A percentile compares a stretch with the other conserved stretches of the same genome.
phyloP scores from a whole-genome alignment of 2,888 invertebrate species.

The Ophioninae sp. region DNA sequence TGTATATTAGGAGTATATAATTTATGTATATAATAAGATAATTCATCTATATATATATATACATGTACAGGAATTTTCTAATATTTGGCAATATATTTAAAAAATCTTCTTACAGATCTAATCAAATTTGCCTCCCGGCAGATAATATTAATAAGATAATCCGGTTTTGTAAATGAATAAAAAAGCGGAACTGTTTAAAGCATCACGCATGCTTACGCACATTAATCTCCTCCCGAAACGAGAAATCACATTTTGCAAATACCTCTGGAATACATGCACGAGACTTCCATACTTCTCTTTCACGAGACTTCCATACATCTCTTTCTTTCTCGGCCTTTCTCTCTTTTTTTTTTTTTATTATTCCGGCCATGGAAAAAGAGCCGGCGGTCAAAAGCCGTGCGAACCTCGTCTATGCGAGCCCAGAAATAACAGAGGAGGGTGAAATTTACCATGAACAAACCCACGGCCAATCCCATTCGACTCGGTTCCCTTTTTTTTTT shows the following conservation, averaged over 20 bases:
- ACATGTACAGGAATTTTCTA: too few relatives aligned
- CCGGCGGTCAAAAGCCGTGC: conserved; percentile 2
- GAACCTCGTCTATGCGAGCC: background rate
- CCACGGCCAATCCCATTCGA: background rate
- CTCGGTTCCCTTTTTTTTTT: background rate
- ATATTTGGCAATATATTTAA: too few relatives aligned
- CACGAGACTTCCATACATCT: too few relatives aligned
- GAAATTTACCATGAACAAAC: conserved; percentile 32
- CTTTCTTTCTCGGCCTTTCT: background rate
- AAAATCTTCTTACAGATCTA: too few relatives aligned
- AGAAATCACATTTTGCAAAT: background rate
- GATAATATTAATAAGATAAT: too few relatives aligned
- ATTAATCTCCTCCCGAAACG: background rate
- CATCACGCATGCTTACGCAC: too few relatives aligned
- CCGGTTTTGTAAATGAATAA: too few relatives aligned
- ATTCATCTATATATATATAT: too few relatives aligned
- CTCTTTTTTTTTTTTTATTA: background rate
- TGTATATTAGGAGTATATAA: too few relatives aligned
- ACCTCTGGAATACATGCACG: background rate
- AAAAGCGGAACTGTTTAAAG: too few relatives aligned
- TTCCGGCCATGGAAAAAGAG: conserved; percentile 9
- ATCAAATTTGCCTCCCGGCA: too few relatives aligned
- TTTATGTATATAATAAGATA: too few relatives aligned
- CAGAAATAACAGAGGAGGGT: conserved; percentile 19
- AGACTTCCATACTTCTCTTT: background rate